phyloP scores from a whole-genome alignment of 2,888 invertebrate species.

The Pammene aurita region DNA sequence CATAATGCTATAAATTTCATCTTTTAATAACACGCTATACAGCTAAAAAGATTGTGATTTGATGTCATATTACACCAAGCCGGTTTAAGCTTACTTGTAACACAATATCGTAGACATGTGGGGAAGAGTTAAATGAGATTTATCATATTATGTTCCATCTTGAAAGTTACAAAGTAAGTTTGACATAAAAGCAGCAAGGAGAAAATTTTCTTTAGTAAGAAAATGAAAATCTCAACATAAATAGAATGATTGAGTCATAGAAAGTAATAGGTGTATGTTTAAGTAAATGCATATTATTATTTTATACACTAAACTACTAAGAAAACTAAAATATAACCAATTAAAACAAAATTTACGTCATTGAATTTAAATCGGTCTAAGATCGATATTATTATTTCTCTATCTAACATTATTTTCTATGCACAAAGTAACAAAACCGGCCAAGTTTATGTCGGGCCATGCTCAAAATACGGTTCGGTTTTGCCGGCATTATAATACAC shows the following conservation, averaged over 20 bases:
- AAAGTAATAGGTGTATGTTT: background rate
- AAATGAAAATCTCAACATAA: background rate
- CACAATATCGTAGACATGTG: slow-evolving; percentile 21
- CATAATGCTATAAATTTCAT: slow-evolving; percentile 10
- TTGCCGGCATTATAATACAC: no score
- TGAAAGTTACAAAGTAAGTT: slow-evolving; percentile 24
- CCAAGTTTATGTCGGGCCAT: no score
- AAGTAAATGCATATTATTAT: no score
- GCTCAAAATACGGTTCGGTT: no score
- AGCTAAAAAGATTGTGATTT: slow-evolving; percentile 14
- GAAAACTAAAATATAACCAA: no score
- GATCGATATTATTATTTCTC: no score
- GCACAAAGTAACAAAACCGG: no score
- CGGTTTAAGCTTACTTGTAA: background rate
- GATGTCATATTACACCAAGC: slow-evolving; percentile 13
- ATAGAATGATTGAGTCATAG: background rate
- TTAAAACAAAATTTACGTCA: no score
- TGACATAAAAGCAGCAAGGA: background rate
- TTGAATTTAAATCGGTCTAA: no score
- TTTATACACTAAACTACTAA: no score
- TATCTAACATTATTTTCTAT: no score
- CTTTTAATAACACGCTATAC: slow-evolving; percentile 12
- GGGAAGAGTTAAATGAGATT: slow-evolving; percentile 18
- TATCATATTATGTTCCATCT: slow-evolving; percentile 10
- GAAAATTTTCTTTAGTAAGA: slow-evolving; percentile 6